Evolutionary conservation across 2,113 vertebrate genomes (phyloP).

Genomic region (Tragelaphus strepsiceros): DNA sequence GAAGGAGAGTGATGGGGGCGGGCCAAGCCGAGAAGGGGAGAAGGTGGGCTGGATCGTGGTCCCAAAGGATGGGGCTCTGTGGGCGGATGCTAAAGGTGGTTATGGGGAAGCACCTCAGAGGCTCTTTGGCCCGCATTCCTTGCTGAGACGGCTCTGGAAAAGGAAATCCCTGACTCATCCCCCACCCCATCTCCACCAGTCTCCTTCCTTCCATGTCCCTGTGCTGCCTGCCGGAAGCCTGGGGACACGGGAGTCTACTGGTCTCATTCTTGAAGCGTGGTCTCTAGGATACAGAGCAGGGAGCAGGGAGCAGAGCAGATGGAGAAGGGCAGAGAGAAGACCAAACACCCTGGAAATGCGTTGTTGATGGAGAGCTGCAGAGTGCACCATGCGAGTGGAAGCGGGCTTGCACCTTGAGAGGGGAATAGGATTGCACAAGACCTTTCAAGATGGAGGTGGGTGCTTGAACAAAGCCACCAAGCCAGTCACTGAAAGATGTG

Average conservation of each 20-base stretch:
- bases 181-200: accelerated
- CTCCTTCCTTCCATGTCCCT: background rate
- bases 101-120: background rate
- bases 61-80: accelerated
- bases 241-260: background rate
- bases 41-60: accelerated
- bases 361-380: background rate
- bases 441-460: background rate
- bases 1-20: accelerated
- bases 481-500: background rate
- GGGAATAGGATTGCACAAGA: background rate
- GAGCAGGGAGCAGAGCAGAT: background rate
- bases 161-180: accelerated
- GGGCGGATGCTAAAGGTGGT: too few species aligned
- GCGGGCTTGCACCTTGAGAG: background rate
- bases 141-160: background rate
- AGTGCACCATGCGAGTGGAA: accelerated
- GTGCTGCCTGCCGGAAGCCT: background rate
- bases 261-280: accelerated
- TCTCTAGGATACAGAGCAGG: background rate
- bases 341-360: accelerated
- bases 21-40: background rate
- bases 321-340: background rate
- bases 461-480: background rate
- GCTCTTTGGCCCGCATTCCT: background rate